A percentile compares a stretch with the other conserved stretches of the same genome.
phyloP scores from a whole-genome alignment of 2,113 vertebrate species.

The Dendropsophus ebraccatus region DNA sequence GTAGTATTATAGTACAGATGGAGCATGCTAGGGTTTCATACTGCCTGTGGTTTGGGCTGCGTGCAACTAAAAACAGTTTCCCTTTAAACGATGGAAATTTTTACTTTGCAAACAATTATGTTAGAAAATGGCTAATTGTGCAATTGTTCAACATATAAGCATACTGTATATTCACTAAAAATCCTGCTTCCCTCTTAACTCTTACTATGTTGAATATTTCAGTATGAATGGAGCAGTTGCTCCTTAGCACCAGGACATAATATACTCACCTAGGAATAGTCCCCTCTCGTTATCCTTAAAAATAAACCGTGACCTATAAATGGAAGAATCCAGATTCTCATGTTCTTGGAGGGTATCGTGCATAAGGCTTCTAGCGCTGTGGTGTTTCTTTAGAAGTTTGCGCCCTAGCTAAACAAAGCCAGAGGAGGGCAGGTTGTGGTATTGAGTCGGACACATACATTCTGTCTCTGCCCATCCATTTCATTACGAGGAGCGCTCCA shows the following conservation, averaged over 20 bases:
- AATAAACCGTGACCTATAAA: background rate
- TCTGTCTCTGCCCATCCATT: background rate
- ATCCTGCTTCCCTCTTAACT: too few species aligned
- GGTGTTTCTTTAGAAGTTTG: background rate
- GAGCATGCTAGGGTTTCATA: too few species aligned
- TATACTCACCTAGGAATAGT: background rate
- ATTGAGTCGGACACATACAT: slow-evolving; percentile 28
- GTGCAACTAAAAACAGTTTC: too few species aligned
- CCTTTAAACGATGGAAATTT: too few species aligned
- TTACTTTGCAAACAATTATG: too few species aligned
- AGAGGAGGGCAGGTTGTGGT: background rate
- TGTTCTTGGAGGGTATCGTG: too few species aligned
- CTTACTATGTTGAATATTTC: too few species aligned
- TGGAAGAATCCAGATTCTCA: background rate
- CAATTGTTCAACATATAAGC: too few species aligned
- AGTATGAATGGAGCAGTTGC: background rate
- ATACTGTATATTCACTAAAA: too few species aligned
- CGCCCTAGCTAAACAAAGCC: background rate
- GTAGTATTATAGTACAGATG: too few species aligned
- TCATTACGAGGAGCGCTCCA: slow-evolving; percentile 43
- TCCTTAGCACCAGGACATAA: background rate
- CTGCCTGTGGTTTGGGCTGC: too few species aligned
- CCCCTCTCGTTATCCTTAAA: background rate
- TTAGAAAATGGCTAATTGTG: too few species aligned
- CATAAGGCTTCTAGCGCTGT: background rate